Percentiles rank a stretch among this genome's conserved stretches.
These are phyloP conservation scores for Capra hircus DNA, from an alignment of 2,113 vertebrate genomes.

Conservation along the genomic window DNA sequence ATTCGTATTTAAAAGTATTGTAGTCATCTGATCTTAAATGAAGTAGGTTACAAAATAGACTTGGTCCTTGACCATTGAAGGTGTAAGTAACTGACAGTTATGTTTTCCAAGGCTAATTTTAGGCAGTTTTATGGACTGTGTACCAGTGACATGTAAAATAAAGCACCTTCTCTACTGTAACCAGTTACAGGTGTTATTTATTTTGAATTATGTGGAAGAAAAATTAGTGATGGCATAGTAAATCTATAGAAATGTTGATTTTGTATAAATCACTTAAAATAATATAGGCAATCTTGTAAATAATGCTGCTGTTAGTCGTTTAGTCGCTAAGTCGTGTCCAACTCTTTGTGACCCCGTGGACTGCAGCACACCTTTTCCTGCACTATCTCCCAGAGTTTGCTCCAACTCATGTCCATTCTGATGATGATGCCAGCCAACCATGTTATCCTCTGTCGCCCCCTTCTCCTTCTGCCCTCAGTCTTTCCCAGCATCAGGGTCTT, in stretches of 20 bases:
- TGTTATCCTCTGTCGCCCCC: not conserved
- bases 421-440: not conserved
- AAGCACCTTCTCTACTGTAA: conserved; percentile 54
- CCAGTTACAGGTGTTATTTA: conserved; percentile 46
- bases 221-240: not conserved
- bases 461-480: not conserved
- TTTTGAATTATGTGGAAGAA: conserved; percentile 34
- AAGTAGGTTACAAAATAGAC: conserved; percentile 22
- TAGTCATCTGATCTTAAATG: conserved; percentile 70
- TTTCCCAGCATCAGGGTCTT: not conserved
- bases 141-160: conserved; percentile 62
- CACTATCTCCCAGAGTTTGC: not conserved
- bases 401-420: not conserved
- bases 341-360: not conserved
- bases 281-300: not conserved
- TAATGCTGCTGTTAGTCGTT: not conserved
- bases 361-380: not conserved
- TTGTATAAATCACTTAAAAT: not conserved
- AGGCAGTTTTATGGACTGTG: conserved; percentile 56
- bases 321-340: not conserved
- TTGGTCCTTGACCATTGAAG: not conserved
- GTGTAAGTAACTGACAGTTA: conserved; percentile 6
- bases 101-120: conserved; percentile 29
- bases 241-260: not conserved
- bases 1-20: conserved; percentile 74